Evolutionary conservation across 2,113 vertebrate species (phyloP).

Genomic region (Genyomyrus donnyi): DNA sequence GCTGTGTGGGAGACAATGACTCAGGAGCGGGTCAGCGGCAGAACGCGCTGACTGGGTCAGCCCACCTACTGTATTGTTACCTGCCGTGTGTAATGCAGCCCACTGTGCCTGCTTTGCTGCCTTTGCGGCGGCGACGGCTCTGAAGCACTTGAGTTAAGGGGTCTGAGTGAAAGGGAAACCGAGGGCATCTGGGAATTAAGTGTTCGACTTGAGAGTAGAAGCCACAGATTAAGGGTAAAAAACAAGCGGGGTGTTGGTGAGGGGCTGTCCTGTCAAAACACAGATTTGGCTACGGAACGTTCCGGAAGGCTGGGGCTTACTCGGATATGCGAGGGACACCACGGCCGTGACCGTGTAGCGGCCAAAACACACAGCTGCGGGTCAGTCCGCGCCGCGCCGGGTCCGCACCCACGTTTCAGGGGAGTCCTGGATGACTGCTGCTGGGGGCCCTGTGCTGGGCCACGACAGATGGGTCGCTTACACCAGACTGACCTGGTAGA

Average conservation of each 20-base stretch:
- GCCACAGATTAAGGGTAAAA: not conserved
- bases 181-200: not conserved
- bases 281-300: not conserved
- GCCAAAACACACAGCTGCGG: not conserved
- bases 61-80: not conserved
- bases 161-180: not conserved
- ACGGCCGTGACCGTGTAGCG: not conserved
- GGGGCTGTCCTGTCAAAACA: not conserved
- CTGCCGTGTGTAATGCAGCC: not conserved
- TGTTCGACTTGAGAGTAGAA: not conserved
- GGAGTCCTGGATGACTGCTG: not conserved
- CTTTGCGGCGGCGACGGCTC: not conserved
- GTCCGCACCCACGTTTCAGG: not conserved
- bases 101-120: not conserved
- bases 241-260: not conserved
- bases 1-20: not conserved
- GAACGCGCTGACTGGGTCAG: not conserved
- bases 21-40: slow-evolving; percentile 3
- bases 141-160: too few relatives aligned
- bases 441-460: not conserved
- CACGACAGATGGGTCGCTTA: not conserved
- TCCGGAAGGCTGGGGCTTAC: not conserved
- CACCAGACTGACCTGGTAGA: slow-evolving; percentile 11
- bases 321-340: not conserved
- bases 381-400: not conserved